These are phyloP conservation scores for Chionodraco myersi DNA, from an alignment of 2,113 vertebrate species.

Conservation along the genomic window DNA sequence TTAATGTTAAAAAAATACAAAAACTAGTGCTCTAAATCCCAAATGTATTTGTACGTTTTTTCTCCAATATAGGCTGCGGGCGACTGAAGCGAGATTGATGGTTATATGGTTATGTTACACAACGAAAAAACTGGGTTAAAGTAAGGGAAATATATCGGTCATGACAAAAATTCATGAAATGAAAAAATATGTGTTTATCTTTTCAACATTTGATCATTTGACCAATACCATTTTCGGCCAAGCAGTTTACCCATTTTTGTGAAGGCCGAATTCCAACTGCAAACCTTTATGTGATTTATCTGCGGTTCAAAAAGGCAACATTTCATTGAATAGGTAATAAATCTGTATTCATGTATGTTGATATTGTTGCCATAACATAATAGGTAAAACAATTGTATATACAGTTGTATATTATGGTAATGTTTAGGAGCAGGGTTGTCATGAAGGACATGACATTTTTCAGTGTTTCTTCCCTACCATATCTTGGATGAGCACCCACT, in stretches of 20 bases:
- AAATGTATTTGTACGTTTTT: too few species aligned
- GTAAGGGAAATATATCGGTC: background rate
- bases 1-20: too few species aligned
- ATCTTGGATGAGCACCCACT: slow-evolving; percentile 9
- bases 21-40: too few species aligned
- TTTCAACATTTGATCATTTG: background rate
- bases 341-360: too few species aligned
- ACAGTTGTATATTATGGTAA: background rate
- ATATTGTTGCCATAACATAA: too few species aligned
- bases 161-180: background rate
- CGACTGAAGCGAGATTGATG: too few species aligned
- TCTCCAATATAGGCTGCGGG: background rate
- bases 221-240: background rate
- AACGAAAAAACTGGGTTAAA: background rate
- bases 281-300: background rate
- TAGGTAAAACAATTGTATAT: background rate
- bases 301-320: background rate
- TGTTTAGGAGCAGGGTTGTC: background rate
- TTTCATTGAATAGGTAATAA: background rate
- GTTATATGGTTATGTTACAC: background rate
- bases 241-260: background rate
- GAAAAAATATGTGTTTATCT: background rate
- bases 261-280: too few species aligned
- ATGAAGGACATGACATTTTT: background rate
- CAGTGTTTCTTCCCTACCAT: background rate